Conservation (phyloP, 2,888 invertebrate species). For the Stenodema calcarata region DNA sequence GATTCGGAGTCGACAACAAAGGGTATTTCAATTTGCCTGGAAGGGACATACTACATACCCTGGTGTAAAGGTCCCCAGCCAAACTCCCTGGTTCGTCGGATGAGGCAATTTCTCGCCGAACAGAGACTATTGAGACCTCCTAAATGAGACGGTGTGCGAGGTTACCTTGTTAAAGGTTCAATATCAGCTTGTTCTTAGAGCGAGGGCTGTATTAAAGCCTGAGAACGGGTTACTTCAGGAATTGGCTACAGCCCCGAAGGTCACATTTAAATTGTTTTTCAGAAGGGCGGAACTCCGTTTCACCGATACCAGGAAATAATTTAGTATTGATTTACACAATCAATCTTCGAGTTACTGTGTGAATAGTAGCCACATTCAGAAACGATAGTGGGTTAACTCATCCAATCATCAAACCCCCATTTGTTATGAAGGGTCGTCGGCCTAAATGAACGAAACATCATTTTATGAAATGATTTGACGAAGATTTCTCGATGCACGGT, state of each 20-base stretch:
- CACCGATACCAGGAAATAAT: neutral
- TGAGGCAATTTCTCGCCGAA: neutral
- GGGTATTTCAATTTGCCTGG: neutral
- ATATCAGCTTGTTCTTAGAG: neutral
- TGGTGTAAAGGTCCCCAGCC: neutral
- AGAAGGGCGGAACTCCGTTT: neutral
- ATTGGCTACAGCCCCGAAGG: neutral
- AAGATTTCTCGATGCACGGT: too few relatives aligned
- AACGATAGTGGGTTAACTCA: too few relatives aligned
- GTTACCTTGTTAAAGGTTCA: conserved; percentile 2
- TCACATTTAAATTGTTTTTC: neutral
- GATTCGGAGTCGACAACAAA: neutral
- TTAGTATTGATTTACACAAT: neutral
- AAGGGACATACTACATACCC: neutral
- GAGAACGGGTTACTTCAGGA: neutral
- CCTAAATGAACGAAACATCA: too few relatives aligned
- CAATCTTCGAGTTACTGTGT: neutral
- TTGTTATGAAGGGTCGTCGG: too few relatives aligned
- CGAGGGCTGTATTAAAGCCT: neutral
- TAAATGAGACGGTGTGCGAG: neutral
- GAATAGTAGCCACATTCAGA: too few relatives aligned
- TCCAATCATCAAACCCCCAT: too few relatives aligned
- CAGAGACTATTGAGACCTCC: neutral
- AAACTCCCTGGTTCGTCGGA: neutral
- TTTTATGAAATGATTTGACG: too few relatives aligned